Conservation (phyloP, 2,888 invertebrate genomes). For the Mermis nigrescens region DNA sequence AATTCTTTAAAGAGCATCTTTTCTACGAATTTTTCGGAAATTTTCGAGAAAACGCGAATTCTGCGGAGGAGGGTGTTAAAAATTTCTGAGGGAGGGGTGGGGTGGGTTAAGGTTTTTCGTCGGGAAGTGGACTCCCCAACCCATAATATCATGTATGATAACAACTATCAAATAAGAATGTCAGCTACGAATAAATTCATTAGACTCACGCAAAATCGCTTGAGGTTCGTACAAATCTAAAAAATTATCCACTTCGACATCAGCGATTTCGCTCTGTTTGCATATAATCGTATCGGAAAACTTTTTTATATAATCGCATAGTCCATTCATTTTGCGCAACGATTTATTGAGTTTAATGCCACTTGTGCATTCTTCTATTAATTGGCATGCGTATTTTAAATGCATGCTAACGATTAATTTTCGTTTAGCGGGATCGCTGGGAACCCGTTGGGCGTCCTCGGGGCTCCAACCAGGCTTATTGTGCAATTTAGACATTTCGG, state of each 20-base stretch:
- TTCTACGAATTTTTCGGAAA: too few species aligned
- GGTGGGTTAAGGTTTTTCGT: too few species aligned
- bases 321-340: not conserved
- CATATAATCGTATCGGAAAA: not conserved
- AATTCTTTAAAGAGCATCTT: too few species aligned
- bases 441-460: not conserved
- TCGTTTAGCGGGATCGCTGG: not conserved
- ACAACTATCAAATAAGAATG: too few species aligned
- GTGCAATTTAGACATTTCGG: too few species aligned
- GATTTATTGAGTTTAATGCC: not conserved
- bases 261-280: constrained; percentile 34
- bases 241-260: constrained; percentile 40
- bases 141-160: too few species aligned
- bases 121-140: too few species aligned
- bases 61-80: too few species aligned
- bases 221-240: constrained; percentile 57
- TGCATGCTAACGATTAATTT: not conserved
- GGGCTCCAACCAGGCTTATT: too few species aligned
- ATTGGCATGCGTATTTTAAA: constrained; percentile 1
- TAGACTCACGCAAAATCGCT: constrained; percentile 46
- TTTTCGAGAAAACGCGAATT: too few species aligned
- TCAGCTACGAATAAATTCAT: too few species aligned
- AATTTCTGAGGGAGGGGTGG: too few species aligned
- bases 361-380: not conserved
- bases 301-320: not conserved